Conservation (phyloP, 1,140 invertebrate species). For the Musca domestica region DNA sequence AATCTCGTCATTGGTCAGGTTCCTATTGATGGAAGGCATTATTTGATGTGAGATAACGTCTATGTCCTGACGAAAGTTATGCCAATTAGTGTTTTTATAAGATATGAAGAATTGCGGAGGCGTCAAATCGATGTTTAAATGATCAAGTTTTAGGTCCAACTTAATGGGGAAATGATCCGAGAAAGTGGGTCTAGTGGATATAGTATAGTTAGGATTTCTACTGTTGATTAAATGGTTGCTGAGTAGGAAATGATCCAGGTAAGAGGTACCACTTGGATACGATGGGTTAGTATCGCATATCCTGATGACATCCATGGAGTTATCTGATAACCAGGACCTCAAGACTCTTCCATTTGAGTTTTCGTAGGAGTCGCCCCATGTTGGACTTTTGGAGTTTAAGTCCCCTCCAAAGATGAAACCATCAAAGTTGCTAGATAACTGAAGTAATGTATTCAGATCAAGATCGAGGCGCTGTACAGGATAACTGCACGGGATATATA, state of each 20-base stretch:
- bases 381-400: slow-evolving; percentile 2
- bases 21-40: not conserved
- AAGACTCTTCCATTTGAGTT: slow-evolving; percentile 1
- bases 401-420: no score
- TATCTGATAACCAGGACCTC: not conserved
- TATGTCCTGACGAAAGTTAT: not conserved
- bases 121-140: not conserved
- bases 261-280: not conserved
- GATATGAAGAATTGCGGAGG: not conserved
- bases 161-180: slow-evolving; percentile 5
- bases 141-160: not conserved
- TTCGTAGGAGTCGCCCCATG: not conserved
- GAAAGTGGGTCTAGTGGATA: not conserved
- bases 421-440: not conserved
- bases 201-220: not conserved
- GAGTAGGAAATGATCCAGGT: slow-evolving; percentile 6
- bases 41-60: not conserved
- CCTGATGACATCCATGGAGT: not conserved
- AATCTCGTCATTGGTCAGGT: not conserved
- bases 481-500: not conserved
- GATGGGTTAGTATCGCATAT: not conserved
- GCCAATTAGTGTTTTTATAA: not conserved
- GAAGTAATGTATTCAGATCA: not conserved
- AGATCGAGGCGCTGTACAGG: not conserved
- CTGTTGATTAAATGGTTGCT: not conserved